Evolutionary conservation across 2,113 vertebrate genomes (phyloP).

Genomic region (Syngnathus floridae): DNA sequence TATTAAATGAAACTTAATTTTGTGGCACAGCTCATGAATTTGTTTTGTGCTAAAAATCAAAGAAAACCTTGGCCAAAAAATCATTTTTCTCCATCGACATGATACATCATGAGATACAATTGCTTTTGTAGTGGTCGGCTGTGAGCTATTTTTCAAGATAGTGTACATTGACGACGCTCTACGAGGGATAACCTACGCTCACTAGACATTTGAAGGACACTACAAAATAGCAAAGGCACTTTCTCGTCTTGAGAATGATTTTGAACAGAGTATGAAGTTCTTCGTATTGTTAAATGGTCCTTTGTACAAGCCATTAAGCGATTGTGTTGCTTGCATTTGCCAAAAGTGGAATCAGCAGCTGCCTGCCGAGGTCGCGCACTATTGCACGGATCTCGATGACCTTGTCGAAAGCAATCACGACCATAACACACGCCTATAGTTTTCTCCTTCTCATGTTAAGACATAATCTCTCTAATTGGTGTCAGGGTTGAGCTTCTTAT

Average conservation of each 20-base stretch:
- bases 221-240: background rate
- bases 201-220: background rate
- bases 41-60: background rate
- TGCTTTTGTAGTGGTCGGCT: background rate
- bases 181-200: background rate
- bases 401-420: slow-evolving; percentile 84
- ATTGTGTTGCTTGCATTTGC: slow-evolving; percentile 3
- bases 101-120: background rate
- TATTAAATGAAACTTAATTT: background rate
- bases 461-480: slow-evolving; percentile 99
- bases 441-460: slow-evolving; percentile 80
- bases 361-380: slow-evolving; percentile 74
- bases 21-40: background rate
- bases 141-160: background rate
- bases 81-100: background rate
- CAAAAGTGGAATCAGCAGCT: slow-evolving; percentile 30
- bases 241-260: background rate
- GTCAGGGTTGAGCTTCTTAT: slow-evolving; percentile 78
- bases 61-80: background rate
- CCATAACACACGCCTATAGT: slow-evolving; percentile 75
- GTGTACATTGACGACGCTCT: background rate
- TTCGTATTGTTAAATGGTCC: background rate
- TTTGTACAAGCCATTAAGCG: background rate
- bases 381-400: slow-evolving; percentile 76
- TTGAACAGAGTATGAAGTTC: background rate